Base-by-base conservation (phyloP, 2,797 vertebrate genomes). In the Petrocephalus schoutedeni region DNA sequence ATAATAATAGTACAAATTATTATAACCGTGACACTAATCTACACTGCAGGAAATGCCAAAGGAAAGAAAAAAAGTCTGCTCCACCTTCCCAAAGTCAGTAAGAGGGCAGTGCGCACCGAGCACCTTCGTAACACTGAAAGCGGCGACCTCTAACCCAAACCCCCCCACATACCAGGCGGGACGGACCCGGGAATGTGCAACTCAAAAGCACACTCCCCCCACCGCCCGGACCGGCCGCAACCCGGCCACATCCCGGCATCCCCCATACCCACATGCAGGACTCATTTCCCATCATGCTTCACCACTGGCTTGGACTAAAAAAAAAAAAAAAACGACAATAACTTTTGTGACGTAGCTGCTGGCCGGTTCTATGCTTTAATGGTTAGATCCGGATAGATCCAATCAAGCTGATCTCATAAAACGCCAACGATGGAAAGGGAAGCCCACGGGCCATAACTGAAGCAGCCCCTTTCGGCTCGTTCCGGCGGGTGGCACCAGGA, bases 1-100 rank as follows among this genome's bases (percentile, higher is more conserved):
- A 87, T 74, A 87, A 49, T 77, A 88, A 88, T 87, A 87, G 9
- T 77, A 77, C 45, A 74, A 45, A 64, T 85, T 59, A 86, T 80
- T 87, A 87, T 74, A 85, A 51, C 82, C 49, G 28, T 77, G 71
- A 45, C n/a, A 16, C 36, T 77, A 77, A 77, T 77, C 71, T 77
- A 77, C 36, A 77, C 14, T 77, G 71, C 71, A 41, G 32, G 19
- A 80, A 45, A 87, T 80, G 53, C 87, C 4, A 56, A 77, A n/a
- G 49, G 10, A 16, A 4, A 77, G 2, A 16, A n/a, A 77, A 49
- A 45, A 41, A 41, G 71, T n/a, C 16, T 45, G 36, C 16, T 36
- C 71, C 71, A 77, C 45, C 71, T 77, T 45, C 10, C 32, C 71
- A 49, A 49, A 77, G 71, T 77, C 71, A n/a, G 36, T 45, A 77